Conservation (phyloP, 2,888 invertebrate genomes). For the Magallana nippona region DNA sequence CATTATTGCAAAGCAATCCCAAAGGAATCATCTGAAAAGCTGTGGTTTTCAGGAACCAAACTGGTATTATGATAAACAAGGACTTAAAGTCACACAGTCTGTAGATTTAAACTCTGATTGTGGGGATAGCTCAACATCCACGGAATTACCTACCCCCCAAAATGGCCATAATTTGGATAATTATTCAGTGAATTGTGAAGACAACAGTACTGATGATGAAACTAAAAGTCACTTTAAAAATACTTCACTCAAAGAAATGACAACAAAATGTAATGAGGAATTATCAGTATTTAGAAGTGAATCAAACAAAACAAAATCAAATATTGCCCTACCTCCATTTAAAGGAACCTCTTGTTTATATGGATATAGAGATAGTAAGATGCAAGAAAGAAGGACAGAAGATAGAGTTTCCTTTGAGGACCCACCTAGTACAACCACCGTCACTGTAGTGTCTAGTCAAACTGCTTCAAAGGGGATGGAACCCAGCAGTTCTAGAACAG, state of each 20-base stretch:
- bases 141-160: too few species aligned
- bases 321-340: background rate
- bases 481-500: background rate
- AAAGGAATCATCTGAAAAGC: background rate
- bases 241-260: background rate
- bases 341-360: background rate
- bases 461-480: background rate
- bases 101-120: too few species aligned
- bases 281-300: background rate
- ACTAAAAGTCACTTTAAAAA: background rate
- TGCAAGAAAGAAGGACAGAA: background rate
- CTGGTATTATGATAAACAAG: slow-evolving; percentile 37
- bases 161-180: too few species aligned
- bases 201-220: background rate
- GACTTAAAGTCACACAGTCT: too few species aligned
- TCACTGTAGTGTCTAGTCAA: background rate
- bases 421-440: background rate
- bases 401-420: background rate
- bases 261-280: background rate
- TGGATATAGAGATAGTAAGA: background rate
- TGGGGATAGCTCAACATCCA: too few species aligned
- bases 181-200: slow-evolving; percentile 45
- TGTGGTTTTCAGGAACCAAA: background rate
- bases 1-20: slow-evolving; percentile 49
- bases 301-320: slow-evolving; percentile 18